Evolutionary conservation across 2,797 vertebrate species (phyloP).

Genomic region (Sebastes elongatus): DNA sequence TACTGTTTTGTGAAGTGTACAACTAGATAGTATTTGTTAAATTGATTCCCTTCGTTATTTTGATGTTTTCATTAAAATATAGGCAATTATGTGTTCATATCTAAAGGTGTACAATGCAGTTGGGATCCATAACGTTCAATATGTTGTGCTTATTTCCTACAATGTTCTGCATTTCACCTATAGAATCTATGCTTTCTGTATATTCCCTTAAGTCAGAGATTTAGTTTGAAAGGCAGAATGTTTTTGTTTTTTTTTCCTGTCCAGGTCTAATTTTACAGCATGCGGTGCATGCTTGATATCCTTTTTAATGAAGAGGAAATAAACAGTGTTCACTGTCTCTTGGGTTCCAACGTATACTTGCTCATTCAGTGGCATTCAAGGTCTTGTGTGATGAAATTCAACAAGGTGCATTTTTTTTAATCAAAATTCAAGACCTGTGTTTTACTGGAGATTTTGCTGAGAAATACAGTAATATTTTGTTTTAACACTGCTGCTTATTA

Average conservation of each 20-base stretch:
- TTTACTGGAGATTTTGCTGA: background rate
- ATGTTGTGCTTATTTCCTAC: background rate
- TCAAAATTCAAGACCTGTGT: background rate
- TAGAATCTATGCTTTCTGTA: background rate
- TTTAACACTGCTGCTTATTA: background rate
- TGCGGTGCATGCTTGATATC: constrained; percentile 29
- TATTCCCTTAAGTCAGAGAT: constrained; percentile 1
- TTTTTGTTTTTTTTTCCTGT: background rate
- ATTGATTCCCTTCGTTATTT: constrained; percentile 33
- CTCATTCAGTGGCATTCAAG: constrained; percentile 18
- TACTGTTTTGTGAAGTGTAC: background rate
- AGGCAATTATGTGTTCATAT: background rate
- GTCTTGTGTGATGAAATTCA: constrained; percentile 14
- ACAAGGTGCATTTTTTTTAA: background rate
- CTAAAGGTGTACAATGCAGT: constrained; percentile 4
- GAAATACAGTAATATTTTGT: background rate
- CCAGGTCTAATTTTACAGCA: constrained; percentile 34
- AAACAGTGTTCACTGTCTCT: constrained; percentile 25
- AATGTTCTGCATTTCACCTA: constrained; percentile 3
- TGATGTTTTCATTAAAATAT: constrained; percentile 5
- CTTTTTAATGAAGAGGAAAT: constrained; percentile 48
- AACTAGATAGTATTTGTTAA: background rate
- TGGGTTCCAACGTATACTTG: constrained; percentile 1
- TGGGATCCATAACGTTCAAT: background rate
- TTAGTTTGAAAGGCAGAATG: constrained; percentile 2